Evolutionary conservation across 2,113 vertebrate species (phyloP), one percentile per base, ranked within the genome.

Genomic region (Gila orcuttii): DNA sequence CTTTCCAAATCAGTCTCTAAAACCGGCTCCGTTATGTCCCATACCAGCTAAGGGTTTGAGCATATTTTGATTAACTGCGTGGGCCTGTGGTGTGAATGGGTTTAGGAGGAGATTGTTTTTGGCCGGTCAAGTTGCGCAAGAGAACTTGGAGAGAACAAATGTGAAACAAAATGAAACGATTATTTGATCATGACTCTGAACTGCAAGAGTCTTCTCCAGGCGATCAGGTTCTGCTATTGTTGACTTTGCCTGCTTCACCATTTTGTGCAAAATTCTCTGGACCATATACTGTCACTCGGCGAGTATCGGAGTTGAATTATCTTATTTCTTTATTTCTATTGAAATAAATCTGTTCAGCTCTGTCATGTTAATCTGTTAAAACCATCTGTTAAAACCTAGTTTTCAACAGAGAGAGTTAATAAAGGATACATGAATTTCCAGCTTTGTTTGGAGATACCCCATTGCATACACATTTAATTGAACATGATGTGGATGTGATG

Each of bases 31-130:
- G 4, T 39, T 39, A 31, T 68, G 10, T 33, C 28, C 28, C 15
- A 19, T 68, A 6, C 64, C 64, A n/a, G 64, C 10, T 5, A 17
- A 33, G 12, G 31, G 66, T 83, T 71, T 55, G 64, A 71, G 6
- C 64, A 31, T 33, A 2, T 83, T 25, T 17, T 55, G 2, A 71
- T 82, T 31, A 62, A 69, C n/a, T 82, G 80, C 13, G 64, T 82
- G 8, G 80, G 80, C 2, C 64, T 62, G 2, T 69, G 71, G 4
- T 64, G 39, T 45, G 19, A 73, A 13, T 6, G 73, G 42, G 2
- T 75, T 75, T 25, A 45, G 23, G 10, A 25, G 42, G 12, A 25
- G 36, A 17, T 50, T 75, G 23, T 45, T 75, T 47, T 47, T 47
- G 12, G 71, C 42, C 1, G 21, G 71, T 47, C 39, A 47, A 13